These are phyloP conservation scores for Platalea minor DNA, from an alignment of 2,797 vertebrate genomes.

Conservation along the genomic window DNA sequence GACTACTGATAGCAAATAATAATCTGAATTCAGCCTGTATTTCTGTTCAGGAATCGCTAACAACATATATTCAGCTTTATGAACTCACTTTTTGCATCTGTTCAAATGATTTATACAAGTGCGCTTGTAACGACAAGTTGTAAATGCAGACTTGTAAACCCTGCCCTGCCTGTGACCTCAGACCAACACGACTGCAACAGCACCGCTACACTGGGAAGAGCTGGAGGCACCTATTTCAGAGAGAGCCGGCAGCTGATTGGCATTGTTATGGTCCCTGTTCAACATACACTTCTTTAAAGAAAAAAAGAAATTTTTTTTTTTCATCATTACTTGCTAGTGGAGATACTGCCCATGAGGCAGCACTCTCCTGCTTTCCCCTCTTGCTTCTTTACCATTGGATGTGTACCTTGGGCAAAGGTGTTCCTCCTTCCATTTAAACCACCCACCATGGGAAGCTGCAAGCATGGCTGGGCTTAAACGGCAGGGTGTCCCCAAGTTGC, in stretches of 20 bases:
- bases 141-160: background rate
- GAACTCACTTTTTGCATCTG: background rate
- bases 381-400: background rate
- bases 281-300: background rate
- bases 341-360: fast-evolving
- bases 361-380: background rate
- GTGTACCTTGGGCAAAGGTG: background rate
- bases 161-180: background rate
- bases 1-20: background rate
- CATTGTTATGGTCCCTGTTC: background rate
- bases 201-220: background rate
- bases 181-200: background rate
- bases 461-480: background rate
- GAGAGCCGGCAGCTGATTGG: background rate
- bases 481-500: background rate
- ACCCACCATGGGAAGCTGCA: background rate
- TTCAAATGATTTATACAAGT: background rate
- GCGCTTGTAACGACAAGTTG: background rate
- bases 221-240: background rate
- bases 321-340: background rate
- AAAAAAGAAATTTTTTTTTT: background rate
- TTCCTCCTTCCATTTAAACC: background rate
- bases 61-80: background rate
- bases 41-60: background rate
- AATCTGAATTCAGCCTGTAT: background rate